Evolutionary conservation across 2,797 vertebrate genomes (phyloP), one percentile per base, ranked within the genome.

Genomic region (Nothura maculosa): DNA sequence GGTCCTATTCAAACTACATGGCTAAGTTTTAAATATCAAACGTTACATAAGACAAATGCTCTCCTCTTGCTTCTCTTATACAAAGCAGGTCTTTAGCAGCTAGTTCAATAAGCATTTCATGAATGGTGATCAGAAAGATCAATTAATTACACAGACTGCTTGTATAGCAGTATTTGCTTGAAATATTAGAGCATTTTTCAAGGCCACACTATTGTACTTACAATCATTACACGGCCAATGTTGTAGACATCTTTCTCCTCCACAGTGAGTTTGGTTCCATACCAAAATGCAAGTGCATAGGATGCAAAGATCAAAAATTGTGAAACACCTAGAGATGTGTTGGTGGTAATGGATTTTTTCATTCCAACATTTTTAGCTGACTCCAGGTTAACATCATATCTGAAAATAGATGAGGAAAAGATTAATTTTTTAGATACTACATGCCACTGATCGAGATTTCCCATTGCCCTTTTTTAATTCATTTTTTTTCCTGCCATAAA

Each of bases 201-300:
- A 72, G 85, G 68, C 20, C 69, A 8, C 22, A 24, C 10, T 79
- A 40, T 28, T 57, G 28, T 87, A 97, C 98, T 98, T 95, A 98
- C 98, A 82, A 96, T 98, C 83, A 98, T 70, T 42, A 98, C 97
- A 48, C 12, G 91, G 42, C 98, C 97, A 4, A 98, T 98, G 27
- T 96, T 61, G 80, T 98, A 98, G 19, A 40, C 79, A n/a, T 96
- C 83, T 11, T 58, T 64, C 47, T 98, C 98, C 28, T 98, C 97
- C 30, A 92, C 72, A 52, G 96, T 97, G n/a, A 98, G 97, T 38
- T 97, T 98, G 47, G 97, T 98, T 80, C 98, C 98, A 14, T 98
- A 98, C 98, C 98, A 98, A 92, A 98, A 98, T 6, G 95, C 97
- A 91, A 98, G 95, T 1, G 97, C 97, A 45, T 98, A 98, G 7